Evolutionary conservation across 2,888 invertebrate genomes (phyloP).

Genomic region (Drosophila subquinaria): DNA sequence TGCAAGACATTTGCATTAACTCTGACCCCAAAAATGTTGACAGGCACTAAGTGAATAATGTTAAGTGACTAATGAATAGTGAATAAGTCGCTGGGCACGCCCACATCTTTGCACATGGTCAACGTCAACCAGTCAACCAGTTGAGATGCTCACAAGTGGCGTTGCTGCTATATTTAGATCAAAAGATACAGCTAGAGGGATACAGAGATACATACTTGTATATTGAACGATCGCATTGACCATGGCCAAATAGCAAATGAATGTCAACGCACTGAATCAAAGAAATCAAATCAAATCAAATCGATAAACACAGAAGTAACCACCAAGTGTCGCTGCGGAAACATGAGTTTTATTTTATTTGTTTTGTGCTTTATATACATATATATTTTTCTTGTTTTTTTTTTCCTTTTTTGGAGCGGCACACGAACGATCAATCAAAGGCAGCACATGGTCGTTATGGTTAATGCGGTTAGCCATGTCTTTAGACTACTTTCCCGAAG

Average conservation of each 20-base stretch:
- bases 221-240: conserved; percentile 43
- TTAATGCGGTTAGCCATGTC: conserved; percentile 56
- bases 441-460: conserved; percentile 37
- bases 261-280: conserved; percentile 70
- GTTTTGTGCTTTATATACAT: background rate
- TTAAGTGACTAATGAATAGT: conserved; percentile 11
- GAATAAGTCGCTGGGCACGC: conserved; percentile 49
- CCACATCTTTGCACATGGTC: conserved; percentile 70
- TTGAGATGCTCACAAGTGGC: conserved; percentile 61
- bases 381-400: background rate
- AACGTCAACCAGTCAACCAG: conserved; percentile 40
- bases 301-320: conserved; percentile 37
- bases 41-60: conserved; percentile 54
- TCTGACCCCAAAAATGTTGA: conserved; percentile 34
- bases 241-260: conserved; percentile 64
- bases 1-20: conserved; percentile 53
- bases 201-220: conserved; percentile 37
- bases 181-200: conserved; percentile 36
- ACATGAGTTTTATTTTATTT: conserved; percentile 23
- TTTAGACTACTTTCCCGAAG: conserved; percentile 59
- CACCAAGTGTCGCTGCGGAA: conserved; percentile 47
- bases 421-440: conserved; percentile 74
- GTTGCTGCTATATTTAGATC: conserved; percentile 68
- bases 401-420: conserved; percentile 30
- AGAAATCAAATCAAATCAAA: conserved; percentile 11